Evolutionary conservation across 2,113 vertebrate genomes (phyloP).

Genomic region (Lepisosteus oculatus): DNA sequence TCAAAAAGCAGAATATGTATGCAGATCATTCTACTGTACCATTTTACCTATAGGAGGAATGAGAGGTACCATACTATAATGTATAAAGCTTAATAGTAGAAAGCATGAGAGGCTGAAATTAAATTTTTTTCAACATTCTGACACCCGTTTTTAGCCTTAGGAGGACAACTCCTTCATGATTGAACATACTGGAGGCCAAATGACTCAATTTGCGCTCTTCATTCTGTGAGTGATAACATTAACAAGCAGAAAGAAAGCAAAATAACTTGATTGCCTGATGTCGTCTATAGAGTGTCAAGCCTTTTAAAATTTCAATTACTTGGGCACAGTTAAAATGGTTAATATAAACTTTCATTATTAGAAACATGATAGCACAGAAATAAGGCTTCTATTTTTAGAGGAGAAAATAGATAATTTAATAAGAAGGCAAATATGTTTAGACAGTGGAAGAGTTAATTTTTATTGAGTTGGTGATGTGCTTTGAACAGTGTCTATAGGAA

Average conservation of each 20-base stretch:
- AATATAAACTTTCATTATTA: background rate
- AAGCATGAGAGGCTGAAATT: background rate
- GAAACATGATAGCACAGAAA: too few species aligned
- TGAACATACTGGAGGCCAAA: background rate
- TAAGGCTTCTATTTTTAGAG: too few species aligned
- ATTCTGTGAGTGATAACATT: slow-evolving; percentile 19
- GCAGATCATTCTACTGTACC: background rate
- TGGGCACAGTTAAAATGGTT: slow-evolving; percentile 8
- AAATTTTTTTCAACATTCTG: background rate
- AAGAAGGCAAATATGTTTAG: too few species aligned
- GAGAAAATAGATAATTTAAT: too few species aligned
- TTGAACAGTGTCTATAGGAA: too few species aligned
- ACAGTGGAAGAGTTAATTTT: too few species aligned
- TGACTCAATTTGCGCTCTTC: slow-evolving; percentile 19
- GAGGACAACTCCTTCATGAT: background rate
- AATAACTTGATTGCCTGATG: slow-evolving; percentile 9
- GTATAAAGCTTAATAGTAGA: background rate
- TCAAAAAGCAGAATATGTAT: too few species aligned
- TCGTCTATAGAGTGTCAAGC: slow-evolving; percentile 7
- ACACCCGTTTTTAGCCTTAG: background rate
- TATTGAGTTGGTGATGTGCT: too few species aligned
- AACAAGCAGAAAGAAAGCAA: slow-evolving; percentile 14
- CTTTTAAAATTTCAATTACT: slow-evolving; percentile 15
- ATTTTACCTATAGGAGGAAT: background rate
- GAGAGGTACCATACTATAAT: too few species aligned